phyloP scores from a whole-genome alignment of 2,797 vertebrate species.

The Pangasius krempfi region DNA sequence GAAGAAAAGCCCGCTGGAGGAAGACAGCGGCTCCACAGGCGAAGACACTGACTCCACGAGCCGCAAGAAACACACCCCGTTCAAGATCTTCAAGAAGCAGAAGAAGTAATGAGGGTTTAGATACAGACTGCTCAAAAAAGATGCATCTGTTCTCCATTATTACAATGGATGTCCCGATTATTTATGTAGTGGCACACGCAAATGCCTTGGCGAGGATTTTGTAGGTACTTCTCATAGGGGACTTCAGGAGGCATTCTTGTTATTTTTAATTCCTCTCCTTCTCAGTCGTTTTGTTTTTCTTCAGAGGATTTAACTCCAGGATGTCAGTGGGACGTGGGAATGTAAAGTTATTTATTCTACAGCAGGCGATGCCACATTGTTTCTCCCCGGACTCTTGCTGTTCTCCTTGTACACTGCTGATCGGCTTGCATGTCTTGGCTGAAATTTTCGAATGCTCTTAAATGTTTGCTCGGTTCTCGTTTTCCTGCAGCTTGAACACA shows the following conservation, averaged over 20 bases:
- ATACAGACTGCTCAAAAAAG: constrained; percentile 54
- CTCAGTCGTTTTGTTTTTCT: constrained; percentile 61
- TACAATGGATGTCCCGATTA: constrained; percentile 39
- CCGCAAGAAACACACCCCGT: constrained; percentile 91
- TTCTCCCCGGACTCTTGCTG: constrained; percentile 55
- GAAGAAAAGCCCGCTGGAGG: constrained; percentile 91
- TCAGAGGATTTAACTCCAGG: constrained; percentile 49
- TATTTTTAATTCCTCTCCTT: constrained; percentile 29
- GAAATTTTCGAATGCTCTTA: constrained; percentile 74
- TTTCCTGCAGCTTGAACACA: constrained; percentile 65
- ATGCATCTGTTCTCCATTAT: constrained; percentile 12
- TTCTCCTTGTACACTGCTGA: constrained; percentile 69
- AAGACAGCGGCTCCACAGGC: constrained; percentile 90
- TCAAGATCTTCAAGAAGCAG: constrained; percentile 99
- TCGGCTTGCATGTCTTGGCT: constrained; percentile 80
- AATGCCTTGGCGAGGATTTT: constrained; percentile 62
- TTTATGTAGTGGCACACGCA: constrained; percentile 55
- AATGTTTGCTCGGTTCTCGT: constrained; percentile 77
- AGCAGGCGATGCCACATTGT: constrained; percentile 69
- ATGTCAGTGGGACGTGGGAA: constrained; percentile 72
- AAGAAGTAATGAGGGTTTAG: constrained; percentile 81
- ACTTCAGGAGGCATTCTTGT: constrained; percentile 59
- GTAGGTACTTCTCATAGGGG: constrained; percentile 57
- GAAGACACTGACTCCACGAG: constrained; percentile 92
- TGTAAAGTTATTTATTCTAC: constrained; percentile 82